Conservation (phyloP, 2,888 invertebrate genomes). For the Dryadula phaetusa region DNA sequence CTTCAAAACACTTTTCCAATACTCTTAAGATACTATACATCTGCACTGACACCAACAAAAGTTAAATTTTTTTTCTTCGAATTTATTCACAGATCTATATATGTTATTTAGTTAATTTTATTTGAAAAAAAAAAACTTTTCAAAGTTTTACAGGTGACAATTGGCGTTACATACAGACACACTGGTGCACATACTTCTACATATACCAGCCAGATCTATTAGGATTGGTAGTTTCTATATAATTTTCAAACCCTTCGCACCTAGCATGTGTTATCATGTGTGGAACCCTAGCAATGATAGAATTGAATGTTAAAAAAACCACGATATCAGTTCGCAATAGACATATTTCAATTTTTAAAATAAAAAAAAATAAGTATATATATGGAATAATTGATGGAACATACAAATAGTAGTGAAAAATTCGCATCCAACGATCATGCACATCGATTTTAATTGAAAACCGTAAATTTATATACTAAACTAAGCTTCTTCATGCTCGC, state of each 20-base stretch:
- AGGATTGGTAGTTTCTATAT: constrained; percentile 52
- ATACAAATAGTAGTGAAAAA: constrained; percentile 8
- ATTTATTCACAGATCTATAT: constrained; percentile 56
- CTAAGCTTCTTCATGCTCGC: constrained; percentile 50
- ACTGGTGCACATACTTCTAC: constrained; percentile 83
- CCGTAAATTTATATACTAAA: neutral
- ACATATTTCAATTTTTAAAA: constrained; percentile 5
- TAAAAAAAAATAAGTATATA: neutral
- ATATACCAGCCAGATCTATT: constrained; percentile 80
- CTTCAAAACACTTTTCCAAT: constrained; percentile 65
- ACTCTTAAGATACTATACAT: constrained; percentile 59
- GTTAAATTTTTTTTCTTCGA: constrained; percentile 53
- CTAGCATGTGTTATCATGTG: constrained; percentile 61
- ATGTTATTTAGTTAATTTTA: constrained; percentile 50
- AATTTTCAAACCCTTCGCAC: constrained; percentile 62
- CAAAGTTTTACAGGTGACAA: constrained; percentile 57
- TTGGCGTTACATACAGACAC: constrained; percentile 61
- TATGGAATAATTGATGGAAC: neutral
- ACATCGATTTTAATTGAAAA: constrained; percentile 25
- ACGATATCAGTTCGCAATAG: constrained; percentile 32
- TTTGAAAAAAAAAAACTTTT: constrained; percentile 39
- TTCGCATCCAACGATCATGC: constrained; percentile 42
- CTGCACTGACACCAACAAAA: constrained; percentile 66
- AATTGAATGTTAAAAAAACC: constrained; percentile 32
- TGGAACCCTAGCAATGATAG: constrained; percentile 41